Conservation (phyloP, 1,140 invertebrate genomes). For the Acromyrmex echinatior region DNA sequence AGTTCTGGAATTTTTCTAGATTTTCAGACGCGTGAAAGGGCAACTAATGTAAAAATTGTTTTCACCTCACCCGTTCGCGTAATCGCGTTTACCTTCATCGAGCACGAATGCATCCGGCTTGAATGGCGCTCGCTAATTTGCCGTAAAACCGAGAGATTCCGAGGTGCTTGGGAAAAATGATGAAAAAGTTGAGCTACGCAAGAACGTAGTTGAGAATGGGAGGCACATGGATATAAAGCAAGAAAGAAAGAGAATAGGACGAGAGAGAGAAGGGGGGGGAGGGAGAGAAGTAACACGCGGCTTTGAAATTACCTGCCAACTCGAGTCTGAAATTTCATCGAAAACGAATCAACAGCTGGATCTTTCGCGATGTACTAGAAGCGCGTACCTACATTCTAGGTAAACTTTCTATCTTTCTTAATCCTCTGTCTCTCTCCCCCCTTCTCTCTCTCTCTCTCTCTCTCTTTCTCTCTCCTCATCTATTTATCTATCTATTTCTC, state of each 20-base stretch:
- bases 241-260: constrained; percentile 7
- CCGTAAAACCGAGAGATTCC: constrained; percentile 58
- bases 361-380: constrained; percentile 54
- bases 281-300: constrained; percentile 25
- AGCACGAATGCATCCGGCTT: constrained; percentile 16
- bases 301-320: constrained; percentile 70
- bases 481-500: background rate
- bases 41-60: constrained; percentile 60
- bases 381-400: constrained; percentile 30
- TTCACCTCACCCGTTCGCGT: constrained; percentile 28
- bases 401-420: constrained; percentile 62
- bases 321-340: constrained; percentile 74
- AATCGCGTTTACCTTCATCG: constrained; percentile 61
- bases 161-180: constrained; percentile 56
- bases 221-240: constrained; percentile 59
- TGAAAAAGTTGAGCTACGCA: constrained; percentile 48
- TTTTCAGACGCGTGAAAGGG: constrained; percentile 29
- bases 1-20: constrained; percentile 39
- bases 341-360: constrained; percentile 73
- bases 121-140: constrained; percentile 57
- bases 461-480: background rate
- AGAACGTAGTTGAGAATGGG: constrained; percentile 38
- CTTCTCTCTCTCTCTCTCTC: background rate
- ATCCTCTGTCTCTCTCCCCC: constrained; percentile 46
- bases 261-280: constrained; percentile 10